Evolutionary conservation across 2,113 vertebrate species (phyloP), one percentile per base, ranked within the genome.

Genomic region (Aptenodytes forsteri): DNA sequence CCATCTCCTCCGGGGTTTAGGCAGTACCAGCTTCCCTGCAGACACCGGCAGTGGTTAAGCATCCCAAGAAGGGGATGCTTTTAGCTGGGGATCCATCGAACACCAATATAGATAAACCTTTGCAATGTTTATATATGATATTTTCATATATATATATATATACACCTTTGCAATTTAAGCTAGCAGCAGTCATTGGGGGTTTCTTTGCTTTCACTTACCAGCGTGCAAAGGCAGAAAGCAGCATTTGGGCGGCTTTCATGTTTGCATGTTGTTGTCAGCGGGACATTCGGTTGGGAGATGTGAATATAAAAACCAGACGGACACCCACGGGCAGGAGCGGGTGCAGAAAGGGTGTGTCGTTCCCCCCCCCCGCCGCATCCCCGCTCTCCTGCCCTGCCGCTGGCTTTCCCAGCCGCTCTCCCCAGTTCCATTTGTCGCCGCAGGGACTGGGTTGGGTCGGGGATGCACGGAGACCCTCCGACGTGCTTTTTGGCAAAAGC

Each of bases 281-380:
- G 73, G 73, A 56, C 42, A 2, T 32, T 6, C 17, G 7, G 7
- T 2, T 52, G 58, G 67, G 52, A 40, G 38, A 29, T 30, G 38
- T 2, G 52, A 34, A 4, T 25, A 14, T 7, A 58, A 21, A 46
- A 66, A 23, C 21, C 32, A 34, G 81, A 6, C 7, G 3, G n/a
- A 64, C 1, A 1, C 49, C n/a, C 47, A 16, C 0, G 2, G 30
- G 49, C 65, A 16, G 49, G 36, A 64, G 26, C 1, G 22, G 42
- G 49, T 32, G 38, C 50, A 58, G 64, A 21, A 44, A 7, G 11
- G 18, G 38, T 36, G 36, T 36, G 36, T 17, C 25, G 42, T 42
- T 6, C 13, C 13, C 15, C 36, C 26, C 25, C 54, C 5, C 23
- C 17, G 7, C 40, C 22, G 7, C 6, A 8, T 23, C 32, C 62